Base-by-base conservation (phyloP, 1,140 invertebrate species). In the Condylostylus longicornis region DNA sequence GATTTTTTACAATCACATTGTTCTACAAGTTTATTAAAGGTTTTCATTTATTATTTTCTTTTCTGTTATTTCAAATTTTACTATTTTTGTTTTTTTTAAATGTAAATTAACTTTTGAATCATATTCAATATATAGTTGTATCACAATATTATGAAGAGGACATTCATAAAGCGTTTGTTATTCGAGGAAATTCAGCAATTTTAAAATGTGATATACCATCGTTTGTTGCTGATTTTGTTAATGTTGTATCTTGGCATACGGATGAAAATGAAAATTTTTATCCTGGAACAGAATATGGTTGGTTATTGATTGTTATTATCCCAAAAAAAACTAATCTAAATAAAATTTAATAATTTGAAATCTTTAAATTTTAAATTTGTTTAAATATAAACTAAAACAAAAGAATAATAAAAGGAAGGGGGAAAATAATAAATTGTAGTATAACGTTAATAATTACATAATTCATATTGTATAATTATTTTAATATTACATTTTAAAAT, bases 191-290 rank as follows among this genome's bases (percentile, higher is more conserved):
- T 63, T 81, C 85, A 30, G 88, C 84, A 34, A 78, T 93, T 39
- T 66, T 95, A 50, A 88, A 87, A 63, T 95, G 89, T 65, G 78
- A 80, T 50, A 82, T 93, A 46, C 89, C 88, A 14, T 85, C 82
- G 29, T 94, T 87, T 62, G 84, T 93, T 30, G 81, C 82, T 29
- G 86, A 93, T 65, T 93, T 91, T 63, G 82, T 95, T 18, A 74
- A 71, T 47, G 82, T 94, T 43, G 69, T 85, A 18, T 80, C 82
- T 6, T 95, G 90, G 90, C 77, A 82, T 42, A 82, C 79, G 37
- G 78, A 84, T 61, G 68, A 76, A 47, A 73, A 74, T 48, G 77
- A 81, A 50, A 71, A 69, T 54, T 76, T 75, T 52, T 73, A 73
- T 48, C 66, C 70, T 21, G 65, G 67, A 47, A 67, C 70, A 42